Evolutionary conservation across 2,113 vertebrate genomes (phyloP), one percentile per base, ranked within the genome.

Genomic region (Triplophysa siluroides): DNA sequence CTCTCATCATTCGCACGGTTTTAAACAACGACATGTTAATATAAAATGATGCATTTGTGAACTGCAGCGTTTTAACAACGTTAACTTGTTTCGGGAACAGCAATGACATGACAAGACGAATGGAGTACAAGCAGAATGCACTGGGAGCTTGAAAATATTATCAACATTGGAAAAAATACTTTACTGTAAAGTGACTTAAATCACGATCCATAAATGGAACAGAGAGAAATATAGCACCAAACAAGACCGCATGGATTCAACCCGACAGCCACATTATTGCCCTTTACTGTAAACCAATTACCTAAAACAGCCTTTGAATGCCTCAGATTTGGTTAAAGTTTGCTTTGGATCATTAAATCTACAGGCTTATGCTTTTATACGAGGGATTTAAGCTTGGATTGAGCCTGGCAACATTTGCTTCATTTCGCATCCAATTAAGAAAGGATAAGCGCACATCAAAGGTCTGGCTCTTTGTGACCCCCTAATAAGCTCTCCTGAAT

Each of bases 341-440:
- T 63, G 60, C 19, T 43, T 58, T 26, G 60, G 58, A 75, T 58
- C 33, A 65, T 83, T 83, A 76, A 47, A 63, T 69, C 29, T 16
- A 38, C 18, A 66, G 26, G 12, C 47, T 63, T 60, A 45, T 63
- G 24, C 29, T 71, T 67, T 76, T 76, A 24, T 66, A 45, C 14
- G 19, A 63, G 41, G 58, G 58, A 19, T 19, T 71, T 67, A 41
- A 54, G 60, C 14, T 80, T 9, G 21, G 14, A 74, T 66, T 75
- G 50, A n/a, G 62, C 26, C 24, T 69, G 70, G 29, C 43, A 50
- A 83, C 24, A 78, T 61, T 70, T 83, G 56, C 70, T 29, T 76
- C 26, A 76, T 64, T 70, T 77, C 6, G 8, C 68, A 79, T 79
- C 58, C 58, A 52, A 76, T 76, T 83, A 83, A 70, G 24, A 79